A percentile compares a stretch with the other conserved stretches of the same genome.
Conservation (phyloP, 2,888 invertebrate species). For the Sicus ferrugineus region DNA sequence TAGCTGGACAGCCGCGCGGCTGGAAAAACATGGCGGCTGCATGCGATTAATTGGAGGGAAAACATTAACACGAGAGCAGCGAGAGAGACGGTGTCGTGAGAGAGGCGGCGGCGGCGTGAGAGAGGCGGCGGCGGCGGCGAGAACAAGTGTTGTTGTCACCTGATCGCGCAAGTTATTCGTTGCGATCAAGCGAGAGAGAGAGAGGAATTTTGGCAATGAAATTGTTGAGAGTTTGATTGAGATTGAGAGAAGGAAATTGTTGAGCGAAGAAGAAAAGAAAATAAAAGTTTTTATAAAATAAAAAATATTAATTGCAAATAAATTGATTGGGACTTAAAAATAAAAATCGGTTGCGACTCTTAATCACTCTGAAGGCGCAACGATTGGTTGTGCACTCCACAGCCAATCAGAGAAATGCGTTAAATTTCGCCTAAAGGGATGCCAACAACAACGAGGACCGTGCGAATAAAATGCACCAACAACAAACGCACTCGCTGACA, state of each 20-base stretch:
- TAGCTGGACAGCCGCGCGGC: neutral
- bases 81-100: neutral
- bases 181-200: no score
- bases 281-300: no score
- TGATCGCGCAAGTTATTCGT: neutral
- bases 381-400: slow-evolving; percentile 4
- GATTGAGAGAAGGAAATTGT: no score
- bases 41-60: neutral
- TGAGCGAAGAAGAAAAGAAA: no score
- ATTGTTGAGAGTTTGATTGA: no score
- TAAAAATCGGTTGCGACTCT: no score
- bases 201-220: no score
- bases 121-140: neutral
- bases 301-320: no score
- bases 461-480: neutral
- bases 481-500: neutral
- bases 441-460: neutral
- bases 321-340: no score
- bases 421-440: slow-evolving; percentile 27
- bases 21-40: slow-evolving; percentile 19
- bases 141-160: slow-evolving; percentile 17
- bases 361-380: no score
- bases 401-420: slow-evolving; percentile 36
- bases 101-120: neutral
- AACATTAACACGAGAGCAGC: neutral